A percentile compares a stretch with the other conserved stretches of the same genome.
Evolutionary conservation across 2,797 vertebrate genomes (phyloP).

Genomic region (Harpia harpyja): DNA sequence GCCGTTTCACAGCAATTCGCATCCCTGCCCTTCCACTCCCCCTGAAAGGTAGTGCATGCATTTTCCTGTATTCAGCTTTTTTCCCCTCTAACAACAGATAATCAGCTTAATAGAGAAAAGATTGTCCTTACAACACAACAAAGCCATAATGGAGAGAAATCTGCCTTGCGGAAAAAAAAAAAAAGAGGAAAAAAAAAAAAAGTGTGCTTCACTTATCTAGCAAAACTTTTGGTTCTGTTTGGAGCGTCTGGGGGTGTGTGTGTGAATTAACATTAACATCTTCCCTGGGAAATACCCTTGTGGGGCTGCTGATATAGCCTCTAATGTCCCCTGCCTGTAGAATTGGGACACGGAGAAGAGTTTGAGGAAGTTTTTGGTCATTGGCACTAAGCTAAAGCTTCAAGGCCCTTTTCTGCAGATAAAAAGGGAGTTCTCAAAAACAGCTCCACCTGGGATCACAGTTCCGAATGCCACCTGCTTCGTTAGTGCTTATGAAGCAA

Average conservation of each 20-base stretch:
- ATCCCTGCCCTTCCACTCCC: background rate
- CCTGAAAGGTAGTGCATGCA: background rate
- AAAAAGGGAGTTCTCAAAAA: background rate
- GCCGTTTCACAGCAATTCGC: background rate
- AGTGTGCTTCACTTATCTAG: background rate
- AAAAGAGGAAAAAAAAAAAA: background rate
- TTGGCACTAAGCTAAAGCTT: background rate
- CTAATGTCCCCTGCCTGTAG: background rate
- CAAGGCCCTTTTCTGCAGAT: background rate
- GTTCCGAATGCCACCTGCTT: background rate
- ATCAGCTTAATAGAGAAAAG: background rate
- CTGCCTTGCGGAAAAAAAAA: background rate
- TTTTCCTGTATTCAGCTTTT: background rate
- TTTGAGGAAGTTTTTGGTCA: background rate
- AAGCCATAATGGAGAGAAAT: background rate
- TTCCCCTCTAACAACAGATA: background rate
- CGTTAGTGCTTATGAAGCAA: background rate
- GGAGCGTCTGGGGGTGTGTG: background rate
- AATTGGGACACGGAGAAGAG: background rate
- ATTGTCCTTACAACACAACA: background rate
- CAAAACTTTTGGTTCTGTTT: background rate
- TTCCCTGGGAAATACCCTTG: background rate
- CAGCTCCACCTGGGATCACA: background rate
- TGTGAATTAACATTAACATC: background rate
- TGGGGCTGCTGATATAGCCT: background rate